Percentiles rank a stretch among this genome's conserved stretches.
These are phyloP conservation scores for Psammodynastes pulverulentus DNA, from an alignment of 2,113 vertebrate genomes.

Conservation along the genomic window DNA sequence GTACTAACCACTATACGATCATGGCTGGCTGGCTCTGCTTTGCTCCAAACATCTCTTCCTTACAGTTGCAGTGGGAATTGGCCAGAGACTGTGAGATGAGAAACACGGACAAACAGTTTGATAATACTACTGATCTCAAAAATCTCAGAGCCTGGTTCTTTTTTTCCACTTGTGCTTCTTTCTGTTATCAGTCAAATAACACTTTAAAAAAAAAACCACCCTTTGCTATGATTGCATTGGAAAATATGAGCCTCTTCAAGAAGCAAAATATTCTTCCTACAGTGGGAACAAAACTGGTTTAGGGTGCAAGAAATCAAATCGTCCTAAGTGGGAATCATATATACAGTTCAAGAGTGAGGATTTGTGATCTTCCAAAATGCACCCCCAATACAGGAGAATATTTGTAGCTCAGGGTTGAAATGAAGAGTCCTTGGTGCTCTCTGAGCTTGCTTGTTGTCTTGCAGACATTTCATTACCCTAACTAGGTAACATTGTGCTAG, in stretches of 20 bases:
- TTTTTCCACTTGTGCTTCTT: neutral
- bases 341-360: neutral
- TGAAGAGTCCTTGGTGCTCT: too few relatives aligned
- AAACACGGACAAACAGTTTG: neutral
- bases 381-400: too few relatives aligned
- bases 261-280: neutral
- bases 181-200: neutral
- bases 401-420: too few relatives aligned
- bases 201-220: neutral
- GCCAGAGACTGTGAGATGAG: neutral
- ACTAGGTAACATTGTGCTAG: too few relatives aligned
- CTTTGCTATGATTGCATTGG: neutral
- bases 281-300: neutral
- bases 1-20: conserved; percentile 80
- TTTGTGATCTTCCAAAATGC: too few relatives aligned
- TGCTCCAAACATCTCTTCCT: neutral
- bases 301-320: neutral
- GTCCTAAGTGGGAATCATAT: neutral
- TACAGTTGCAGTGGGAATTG: neutral
- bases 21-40: conserved; percentile 58
- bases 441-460: too few relatives aligned
- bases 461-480: too few relatives aligned
- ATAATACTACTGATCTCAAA: neutral
- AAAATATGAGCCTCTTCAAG: neutral
- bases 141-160: neutral